phyloP scores from a whole-genome alignment of 2,888 invertebrate species.

The Heliothis peltigera region DNA sequence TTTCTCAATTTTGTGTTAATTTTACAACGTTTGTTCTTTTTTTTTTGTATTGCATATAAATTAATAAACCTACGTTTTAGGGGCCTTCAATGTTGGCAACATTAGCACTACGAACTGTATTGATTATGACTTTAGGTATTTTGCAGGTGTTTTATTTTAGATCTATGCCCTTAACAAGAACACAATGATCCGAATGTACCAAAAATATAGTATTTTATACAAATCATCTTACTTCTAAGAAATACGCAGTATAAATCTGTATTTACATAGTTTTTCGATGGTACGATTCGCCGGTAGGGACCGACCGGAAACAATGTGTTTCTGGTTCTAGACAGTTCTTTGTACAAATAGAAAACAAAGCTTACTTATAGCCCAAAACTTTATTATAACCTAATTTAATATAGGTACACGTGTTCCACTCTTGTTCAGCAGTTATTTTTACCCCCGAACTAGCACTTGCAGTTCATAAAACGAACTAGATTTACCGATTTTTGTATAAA shows the following conservation, averaged over 20 bases:
- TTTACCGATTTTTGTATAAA: neutral
- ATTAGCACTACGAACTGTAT: constrained; percentile 30
- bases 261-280: constrained; percentile 26
- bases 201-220: constrained; percentile 5
- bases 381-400: neutral
- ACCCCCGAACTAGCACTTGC: neutral
- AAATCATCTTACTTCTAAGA: neutral
- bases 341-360: neutral
- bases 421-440: constrained; percentile 12
- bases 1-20: too few relatives aligned
- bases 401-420: constrained; percentile 18
- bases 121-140: constrained; percentile 42
- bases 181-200: constrained; percentile 2
- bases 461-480: neutral
- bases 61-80: constrained; percentile 12
- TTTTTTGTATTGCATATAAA: neutral
- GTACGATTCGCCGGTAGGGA: constrained; percentile 46
- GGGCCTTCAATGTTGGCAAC: constrained; percentile 34
- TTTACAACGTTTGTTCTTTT: too few relatives aligned
- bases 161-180: constrained; percentile 29
- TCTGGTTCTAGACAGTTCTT: constrained; percentile 31
- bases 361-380: too few relatives aligned
- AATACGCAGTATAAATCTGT: neutral
- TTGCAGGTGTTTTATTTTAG: constrained; percentile 46
- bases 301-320: constrained; percentile 34